A percentile compares a stretch with the other conserved stretches of the same genome.
Conservation (phyloP, 2,113 vertebrate species). For the Pseudolaguvia tuberculata region DNA sequence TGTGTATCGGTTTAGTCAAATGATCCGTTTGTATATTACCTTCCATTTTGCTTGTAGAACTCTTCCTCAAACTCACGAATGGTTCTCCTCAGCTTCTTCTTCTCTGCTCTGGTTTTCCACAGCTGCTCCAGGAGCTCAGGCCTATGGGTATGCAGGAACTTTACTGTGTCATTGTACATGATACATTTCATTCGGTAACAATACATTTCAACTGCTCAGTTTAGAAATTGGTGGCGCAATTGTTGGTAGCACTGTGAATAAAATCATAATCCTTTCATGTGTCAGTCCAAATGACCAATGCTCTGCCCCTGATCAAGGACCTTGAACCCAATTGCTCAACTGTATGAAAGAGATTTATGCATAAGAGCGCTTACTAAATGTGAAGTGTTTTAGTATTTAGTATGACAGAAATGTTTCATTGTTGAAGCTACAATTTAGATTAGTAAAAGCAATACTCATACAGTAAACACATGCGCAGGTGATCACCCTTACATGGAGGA, state of each 20-base stretch:
- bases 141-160: conserved; percentile 64
- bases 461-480: background rate
- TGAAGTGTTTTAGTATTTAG: background rate
- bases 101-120: conserved; percentile 95
- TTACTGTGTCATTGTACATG: background rate
- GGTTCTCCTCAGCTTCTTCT: conserved; percentile 91
- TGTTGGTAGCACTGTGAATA: too few relatives aligned
- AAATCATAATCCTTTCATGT: too few relatives aligned
- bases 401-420: background rate
- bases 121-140: conserved; percentile 96
- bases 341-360: too few relatives aligned
- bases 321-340: too few relatives aligned
- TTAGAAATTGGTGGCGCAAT: too few relatives aligned
- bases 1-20: background rate
- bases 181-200: background rate
- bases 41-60: conserved; percentile 95
- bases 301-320: too few relatives aligned
- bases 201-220: too few relatives aligned
- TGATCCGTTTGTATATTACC: conserved; percentile 63
- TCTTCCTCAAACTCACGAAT: conserved; percentile 90
- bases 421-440: background rate
- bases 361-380: too few relatives aligned
- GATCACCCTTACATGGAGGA: conserved; percentile 81
- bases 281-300: too few relatives aligned
- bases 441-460: too few relatives aligned